phyloP scores from a whole-genome alignment of 2,888 invertebrate genomes.

The Rambutsinella grinnellia region DNA sequence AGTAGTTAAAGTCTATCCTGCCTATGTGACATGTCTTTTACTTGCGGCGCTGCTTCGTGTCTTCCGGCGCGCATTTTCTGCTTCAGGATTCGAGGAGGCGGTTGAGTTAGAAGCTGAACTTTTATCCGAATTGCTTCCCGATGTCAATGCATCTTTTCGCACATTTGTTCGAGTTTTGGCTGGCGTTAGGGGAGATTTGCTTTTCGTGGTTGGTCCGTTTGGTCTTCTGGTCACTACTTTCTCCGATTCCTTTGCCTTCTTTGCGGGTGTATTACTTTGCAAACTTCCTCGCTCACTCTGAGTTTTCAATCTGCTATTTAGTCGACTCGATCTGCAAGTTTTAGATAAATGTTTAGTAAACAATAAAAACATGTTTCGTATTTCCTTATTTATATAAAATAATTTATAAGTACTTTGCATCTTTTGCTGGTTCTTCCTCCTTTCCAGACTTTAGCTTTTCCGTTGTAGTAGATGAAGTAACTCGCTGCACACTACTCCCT shows the following conservation, averaged over 20 bases:
- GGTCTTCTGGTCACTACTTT: constrained; percentile 44
- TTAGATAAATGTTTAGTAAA: constrained; percentile 7
- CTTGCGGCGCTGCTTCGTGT: constrained; percentile 65
- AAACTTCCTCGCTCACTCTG: no score
- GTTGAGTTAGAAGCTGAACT: constrained; percentile 22
- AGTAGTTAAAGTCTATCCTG: background rate
- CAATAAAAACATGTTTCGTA: constrained; percentile 10
- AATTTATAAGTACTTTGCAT: constrained; percentile 38
- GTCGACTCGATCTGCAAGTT: constrained; percentile 48
- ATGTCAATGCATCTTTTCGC: constrained; percentile 36
- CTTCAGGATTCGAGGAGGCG: constrained; percentile 46
- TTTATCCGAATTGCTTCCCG: constrained; percentile 16
- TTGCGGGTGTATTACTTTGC: constrained; percentile 20
- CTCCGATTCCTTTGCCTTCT: constrained; percentile 32
- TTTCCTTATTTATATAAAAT: background rate
- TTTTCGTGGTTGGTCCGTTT: constrained; percentile 52
- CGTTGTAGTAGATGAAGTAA: constrained; percentile 23
- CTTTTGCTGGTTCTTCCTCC: constrained; percentile 52
- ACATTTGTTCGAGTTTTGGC: constrained; percentile 63
- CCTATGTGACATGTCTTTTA: constrained; percentile 43
- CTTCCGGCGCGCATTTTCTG: constrained; percentile 64
- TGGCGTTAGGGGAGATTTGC: constrained; percentile 58
- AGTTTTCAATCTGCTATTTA: constrained; percentile 59
- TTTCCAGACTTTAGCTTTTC: constrained; percentile 47
- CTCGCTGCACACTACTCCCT: constrained; percentile 63